Conservation (phyloP, 2,888 invertebrate species). For the Drosophila glabriapex region DNA sequence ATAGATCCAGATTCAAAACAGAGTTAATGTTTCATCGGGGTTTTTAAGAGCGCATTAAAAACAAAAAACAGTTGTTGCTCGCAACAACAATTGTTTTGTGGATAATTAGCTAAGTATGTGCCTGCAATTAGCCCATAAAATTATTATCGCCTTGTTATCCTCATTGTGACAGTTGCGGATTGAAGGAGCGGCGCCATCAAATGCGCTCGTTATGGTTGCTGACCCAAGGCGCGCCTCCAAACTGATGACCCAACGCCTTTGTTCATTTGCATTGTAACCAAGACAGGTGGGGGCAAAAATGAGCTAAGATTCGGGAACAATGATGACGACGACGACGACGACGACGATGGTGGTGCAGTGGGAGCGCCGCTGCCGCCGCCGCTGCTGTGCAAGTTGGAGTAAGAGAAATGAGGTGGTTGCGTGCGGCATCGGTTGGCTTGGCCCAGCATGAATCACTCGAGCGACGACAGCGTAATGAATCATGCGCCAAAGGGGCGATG, state of each 20-base stretch:
- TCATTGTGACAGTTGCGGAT: conserved; percentile 4
- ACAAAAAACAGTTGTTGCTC: neutral
- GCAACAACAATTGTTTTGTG: neutral
- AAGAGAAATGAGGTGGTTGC: conserved; percentile 60
- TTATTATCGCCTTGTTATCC: conserved; percentile 13
- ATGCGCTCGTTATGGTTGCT: conserved; percentile 49
- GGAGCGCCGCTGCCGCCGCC: conserved; percentile 37
- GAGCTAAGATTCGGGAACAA: conserved; percentile 36
- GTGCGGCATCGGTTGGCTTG: conserved; percentile 50
- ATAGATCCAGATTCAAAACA: neutral
- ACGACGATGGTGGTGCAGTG: conserved; percentile 27
- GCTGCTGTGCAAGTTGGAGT: conserved; percentile 19
- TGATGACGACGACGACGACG: conserved; percentile 3
- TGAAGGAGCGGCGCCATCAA: conserved; percentile 48
- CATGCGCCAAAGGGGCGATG: conserved; percentile 40
- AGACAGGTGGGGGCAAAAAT: conserved; percentile 24
- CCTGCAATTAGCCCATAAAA: conserved; percentile 33
- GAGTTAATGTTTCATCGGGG: neutral
- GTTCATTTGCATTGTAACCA: conserved; percentile 39
- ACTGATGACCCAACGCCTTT: conserved; percentile 19
- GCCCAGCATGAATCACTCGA: conserved; percentile 67
- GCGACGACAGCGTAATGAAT: conserved; percentile 68
- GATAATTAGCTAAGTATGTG: conserved; percentile 25
- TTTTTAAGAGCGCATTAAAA: neutral
- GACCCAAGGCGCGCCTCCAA: conserved; percentile 44